Evolutionary conservation across 2,888 invertebrate species (phyloP), one percentile per base, ranked within the genome.

Genomic region (Trachelus stipa): DNA sequence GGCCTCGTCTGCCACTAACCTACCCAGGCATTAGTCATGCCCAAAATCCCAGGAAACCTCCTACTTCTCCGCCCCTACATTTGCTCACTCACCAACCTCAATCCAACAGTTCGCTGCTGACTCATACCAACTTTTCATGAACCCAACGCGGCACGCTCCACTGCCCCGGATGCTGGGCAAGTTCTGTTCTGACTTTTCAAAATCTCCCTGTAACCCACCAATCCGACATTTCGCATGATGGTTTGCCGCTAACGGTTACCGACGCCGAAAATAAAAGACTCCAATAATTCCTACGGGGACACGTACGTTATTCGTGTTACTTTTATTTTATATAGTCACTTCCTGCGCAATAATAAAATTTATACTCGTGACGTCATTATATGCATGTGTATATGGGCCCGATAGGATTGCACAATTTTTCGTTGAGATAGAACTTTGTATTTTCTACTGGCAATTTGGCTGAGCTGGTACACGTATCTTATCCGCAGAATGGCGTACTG

Each of bases 131-230:
- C 71, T 71, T 56, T 56, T 23, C 56, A 56, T 23, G 56, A 56
- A 56, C 71, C 33, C 31, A 12, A 74, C 74, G 77, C 73, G 76
- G 78, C 76, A 69, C 73, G 79, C 79, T 75, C 77, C 40, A 80
- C 77, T 80, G 74, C 76, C 76, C 80, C 75, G 76, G 77, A 80
- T 23, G 71, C 33, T 15, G 71, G 71, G 30, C 71, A 30, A 71
- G 33, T 71, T 71, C 30, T 71, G 6, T 9, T 56, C 23, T 56
- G 56, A 56, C 56, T 56, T 56, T 56, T 56, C 23, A 56, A 56
- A 56, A 56, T 56, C 23, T 56, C 56, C 23, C 23, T 56, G 9
- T 56, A 56, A 9, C 56, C 56, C 23, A 15, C 23, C 56, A 56
- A 9, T 56, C 23, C 56, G 56, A 9, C 9, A 56, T 56, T 56